Percentiles rank a stretch among this genome's conserved stretches.
These are phyloP conservation scores for Ennomos quercinarius DNA, from an alignment of 2,888 invertebrate species.

Conservation along the genomic window DNA sequence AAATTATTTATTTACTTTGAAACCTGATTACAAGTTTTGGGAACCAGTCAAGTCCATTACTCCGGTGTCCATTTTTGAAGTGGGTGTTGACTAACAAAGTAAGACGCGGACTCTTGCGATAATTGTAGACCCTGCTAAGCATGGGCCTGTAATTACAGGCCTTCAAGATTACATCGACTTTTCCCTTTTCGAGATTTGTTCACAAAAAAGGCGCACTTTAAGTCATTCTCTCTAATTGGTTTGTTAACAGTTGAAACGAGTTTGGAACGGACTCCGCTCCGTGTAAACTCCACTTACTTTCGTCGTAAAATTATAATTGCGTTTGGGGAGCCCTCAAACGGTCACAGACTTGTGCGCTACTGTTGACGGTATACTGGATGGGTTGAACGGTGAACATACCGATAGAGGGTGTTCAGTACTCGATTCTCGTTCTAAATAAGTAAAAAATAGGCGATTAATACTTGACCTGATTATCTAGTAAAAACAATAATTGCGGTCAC, in stretches of 20 bases:
- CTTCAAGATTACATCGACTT: constrained; percentile 46
- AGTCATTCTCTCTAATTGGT: constrained; percentile 53
- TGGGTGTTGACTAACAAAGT: constrained; percentile 56
- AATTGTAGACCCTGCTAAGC: constrained; percentile 50
- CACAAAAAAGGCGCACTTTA: constrained; percentile 42
- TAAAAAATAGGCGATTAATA: no score
- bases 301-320: constrained; percentile 51
- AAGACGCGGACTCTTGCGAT: constrained; percentile 39
- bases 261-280: constrained; percentile 38
- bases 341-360: background rate
- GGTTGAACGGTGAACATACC: no score
- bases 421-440: no score
- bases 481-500: no score
- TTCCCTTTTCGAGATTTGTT: constrained; percentile 39
- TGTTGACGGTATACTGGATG: no score
- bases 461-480: no score
- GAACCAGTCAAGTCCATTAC: constrained; percentile 34
- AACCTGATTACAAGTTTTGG: constrained; percentile 47
- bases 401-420: no score
- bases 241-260: constrained; percentile 48
- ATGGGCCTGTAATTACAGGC: constrained; percentile 48
- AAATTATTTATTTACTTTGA: constrained; percentile 33
- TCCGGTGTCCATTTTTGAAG: constrained; percentile 41
- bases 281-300: constrained; percentile 40
- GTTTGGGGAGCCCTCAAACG: constrained; percentile 32